These are phyloP conservation scores for Aphelenchoides bicaudatus DNA, from an alignment of 2,888 invertebrate genomes.

Conservation along the genomic window DNA sequence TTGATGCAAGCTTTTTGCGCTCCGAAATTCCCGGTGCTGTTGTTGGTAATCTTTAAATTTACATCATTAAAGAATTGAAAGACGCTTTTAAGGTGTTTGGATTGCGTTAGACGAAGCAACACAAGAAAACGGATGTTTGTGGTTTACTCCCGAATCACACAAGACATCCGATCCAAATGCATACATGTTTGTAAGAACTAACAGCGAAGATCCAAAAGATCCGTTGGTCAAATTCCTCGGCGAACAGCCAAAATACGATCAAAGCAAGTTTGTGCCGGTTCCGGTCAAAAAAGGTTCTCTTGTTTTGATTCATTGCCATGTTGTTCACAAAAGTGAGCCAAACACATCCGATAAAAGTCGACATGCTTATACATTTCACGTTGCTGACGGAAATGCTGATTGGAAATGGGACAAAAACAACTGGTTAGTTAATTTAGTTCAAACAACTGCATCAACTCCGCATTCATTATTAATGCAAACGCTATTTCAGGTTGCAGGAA, in stretches of 20 bases:
- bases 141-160: constrained; percentile 79
- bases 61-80: too few species aligned
- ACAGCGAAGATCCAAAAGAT: constrained; percentile 6
- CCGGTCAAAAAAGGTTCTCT: constrained; percentile 77
- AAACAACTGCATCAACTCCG: background rate
- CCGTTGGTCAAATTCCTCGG: constrained; percentile 51
- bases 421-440: constrained; percentile 38
- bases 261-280: constrained; percentile 74
- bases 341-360: constrained; percentile 80
- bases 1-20: constrained; percentile 80
- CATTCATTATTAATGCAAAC: background rate
- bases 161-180: constrained; percentile 36
- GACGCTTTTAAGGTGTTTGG: constrained; percentile 83
- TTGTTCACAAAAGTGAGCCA: constrained; percentile 83
- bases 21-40: constrained; percentile 77
- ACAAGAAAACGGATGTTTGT: constrained; percentile 86
- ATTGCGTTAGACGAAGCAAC: constrained; percentile 90
- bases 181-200: constrained; percentile 51
- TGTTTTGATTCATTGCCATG: constrained; percentile 83
- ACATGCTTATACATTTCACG: constrained; percentile 91
- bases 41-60: too few species aligned
- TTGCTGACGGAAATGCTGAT: constrained; percentile 72
- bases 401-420: constrained; percentile 31
- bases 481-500: constrained; percentile 43
- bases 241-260: constrained; percentile 60